Conservation (phyloP, 2,797 vertebrate genomes). For the Oryzias sinensis region DNA sequence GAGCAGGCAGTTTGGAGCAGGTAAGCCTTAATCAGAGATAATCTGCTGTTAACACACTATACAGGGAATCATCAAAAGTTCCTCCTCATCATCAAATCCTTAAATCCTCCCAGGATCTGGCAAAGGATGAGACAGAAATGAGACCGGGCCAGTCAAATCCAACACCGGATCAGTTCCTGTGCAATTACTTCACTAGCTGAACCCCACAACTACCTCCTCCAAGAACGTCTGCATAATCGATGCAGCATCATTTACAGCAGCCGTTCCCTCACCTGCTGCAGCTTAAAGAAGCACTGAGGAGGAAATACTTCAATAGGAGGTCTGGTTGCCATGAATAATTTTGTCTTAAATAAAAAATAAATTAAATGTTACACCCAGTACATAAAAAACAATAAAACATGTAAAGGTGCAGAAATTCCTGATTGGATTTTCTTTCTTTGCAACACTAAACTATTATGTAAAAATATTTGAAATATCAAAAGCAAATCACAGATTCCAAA, state of each 20-base stretch:
- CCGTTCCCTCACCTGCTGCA: constrained; percentile 18
- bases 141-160: constrained; percentile 72
- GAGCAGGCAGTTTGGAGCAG: constrained; percentile 70
- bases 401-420: no score
- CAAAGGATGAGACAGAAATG: constrained; percentile 71
- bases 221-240: constrained; percentile 41
- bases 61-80: constrained; percentile 73
- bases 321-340: background rate
- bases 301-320: constrained; percentile 22
- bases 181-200: constrained; percentile 70
- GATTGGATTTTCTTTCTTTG: no score
- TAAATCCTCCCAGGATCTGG: constrained; percentile 72
- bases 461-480: no score
- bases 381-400: background rate
- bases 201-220: constrained; percentile 47
- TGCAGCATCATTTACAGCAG: constrained; percentile 35
- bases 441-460: no score
- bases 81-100: constrained; percentile 71
- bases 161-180: constrained; percentile 67
- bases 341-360: background rate
- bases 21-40: constrained; percentile 80
- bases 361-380: background rate
- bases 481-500: no score
- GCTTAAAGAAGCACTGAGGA: constrained; percentile 24
- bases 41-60: constrained; percentile 81